These are phyloP conservation scores for Sebastes minor DNA, from an alignment of 2,797 vertebrate species.

Conservation along the genomic window DNA sequence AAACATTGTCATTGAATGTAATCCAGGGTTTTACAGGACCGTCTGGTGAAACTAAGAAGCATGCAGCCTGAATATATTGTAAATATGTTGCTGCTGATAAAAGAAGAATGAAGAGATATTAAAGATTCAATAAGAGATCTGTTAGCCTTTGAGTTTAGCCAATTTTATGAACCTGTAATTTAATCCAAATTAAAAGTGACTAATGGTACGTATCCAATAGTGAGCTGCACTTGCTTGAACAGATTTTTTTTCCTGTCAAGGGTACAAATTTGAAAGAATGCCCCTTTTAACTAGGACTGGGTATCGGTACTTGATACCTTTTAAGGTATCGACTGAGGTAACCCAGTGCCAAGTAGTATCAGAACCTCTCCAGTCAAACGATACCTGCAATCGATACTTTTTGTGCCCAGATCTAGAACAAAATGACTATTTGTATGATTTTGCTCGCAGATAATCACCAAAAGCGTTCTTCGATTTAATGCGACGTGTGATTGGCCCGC, in stretches of 20 bases:
- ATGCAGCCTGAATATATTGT: background rate
- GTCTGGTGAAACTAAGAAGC: background rate
- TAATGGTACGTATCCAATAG: background rate
- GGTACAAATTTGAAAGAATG: background rate
- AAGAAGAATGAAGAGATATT: background rate
- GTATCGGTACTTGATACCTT: too few relatives aligned
- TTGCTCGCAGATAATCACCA: too few relatives aligned
- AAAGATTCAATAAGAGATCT: background rate
- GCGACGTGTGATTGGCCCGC: too few relatives aligned
- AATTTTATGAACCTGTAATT: background rate
- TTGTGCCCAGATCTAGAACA: too few relatives aligned
- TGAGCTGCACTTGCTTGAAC: background rate
- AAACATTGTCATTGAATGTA: background rate
- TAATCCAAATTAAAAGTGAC: background rate
- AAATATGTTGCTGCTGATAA: slow-evolving; percentile 6
- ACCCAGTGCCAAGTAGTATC: too few relatives aligned
- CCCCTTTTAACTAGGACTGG: background rate
- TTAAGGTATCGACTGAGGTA: too few relatives aligned
- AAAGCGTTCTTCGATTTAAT: too few relatives aligned
- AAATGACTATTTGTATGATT: too few relatives aligned
- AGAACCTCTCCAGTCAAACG: too few relatives aligned
- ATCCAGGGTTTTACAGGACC: background rate
- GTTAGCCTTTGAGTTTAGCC: background rate
- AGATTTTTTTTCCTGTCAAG: background rate
- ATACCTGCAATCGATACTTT: too few relatives aligned